phyloP scores from a whole-genome alignment of 2,113 vertebrate genomes.

The Poecilia latipinna region DNA sequence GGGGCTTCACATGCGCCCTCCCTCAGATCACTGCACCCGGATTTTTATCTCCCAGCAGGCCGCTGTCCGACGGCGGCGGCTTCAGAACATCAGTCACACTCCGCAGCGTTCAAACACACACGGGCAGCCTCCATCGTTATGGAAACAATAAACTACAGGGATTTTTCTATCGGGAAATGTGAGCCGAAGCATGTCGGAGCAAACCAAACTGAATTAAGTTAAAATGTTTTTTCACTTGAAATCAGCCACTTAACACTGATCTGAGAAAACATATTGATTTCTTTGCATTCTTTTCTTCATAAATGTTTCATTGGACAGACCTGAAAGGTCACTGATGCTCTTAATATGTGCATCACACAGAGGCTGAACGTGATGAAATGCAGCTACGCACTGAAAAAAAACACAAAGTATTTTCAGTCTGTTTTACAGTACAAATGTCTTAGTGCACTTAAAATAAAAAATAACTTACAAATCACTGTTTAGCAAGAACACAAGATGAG shows the following conservation, averaged over 20 bases:
- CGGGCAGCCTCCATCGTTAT: background rate
- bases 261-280: slow-evolving; percentile 33
- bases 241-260: background rate
- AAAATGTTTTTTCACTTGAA: background rate
- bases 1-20: slow-evolving; percentile 18
- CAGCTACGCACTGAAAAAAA: too few species aligned
- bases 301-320: slow-evolving; percentile 6
- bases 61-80: slow-evolving; percentile 10
- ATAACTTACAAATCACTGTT: too few species aligned
- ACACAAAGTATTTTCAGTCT: too few species aligned
- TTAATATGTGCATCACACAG: background rate
- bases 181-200: background rate
- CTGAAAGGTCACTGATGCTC: slow-evolving; percentile 9
- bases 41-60: slow-evolving; percentile 45
- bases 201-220: background rate
- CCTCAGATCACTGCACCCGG: slow-evolving; percentile 31
- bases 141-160: background rate
- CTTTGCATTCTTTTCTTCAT: slow-evolving; percentile 20
- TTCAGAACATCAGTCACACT: slow-evolving; percentile 24
- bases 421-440: too few species aligned
- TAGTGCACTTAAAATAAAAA: too few species aligned
- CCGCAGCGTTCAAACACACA: slow-evolving; percentile 10
- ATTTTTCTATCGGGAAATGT: background rate
- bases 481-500: too few species aligned
- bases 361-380: background rate